Conservation (phyloP, 2,797 vertebrate genomes). For the Astyanax mexicanus region DNA sequence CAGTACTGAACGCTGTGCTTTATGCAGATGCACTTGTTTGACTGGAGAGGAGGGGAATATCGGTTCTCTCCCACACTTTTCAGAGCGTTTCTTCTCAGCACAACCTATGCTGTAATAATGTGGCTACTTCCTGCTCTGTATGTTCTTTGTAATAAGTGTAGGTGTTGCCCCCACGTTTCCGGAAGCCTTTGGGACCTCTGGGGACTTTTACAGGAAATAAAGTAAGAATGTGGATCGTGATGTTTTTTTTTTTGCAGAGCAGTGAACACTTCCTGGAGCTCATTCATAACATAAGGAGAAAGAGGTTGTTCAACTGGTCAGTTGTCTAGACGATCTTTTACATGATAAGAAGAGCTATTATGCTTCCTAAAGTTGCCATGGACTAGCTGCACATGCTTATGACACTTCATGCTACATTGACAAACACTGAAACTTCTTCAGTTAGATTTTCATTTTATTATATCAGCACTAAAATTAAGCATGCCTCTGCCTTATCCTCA, state of each 20-base stretch:
- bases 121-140: constrained; percentile 30
- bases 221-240: constrained; percentile 25
- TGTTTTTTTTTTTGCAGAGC: background rate
- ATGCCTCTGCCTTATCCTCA: too few relatives aligned
- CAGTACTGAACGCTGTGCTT: background rate
- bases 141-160: constrained; percentile 41
- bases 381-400: too few relatives aligned
- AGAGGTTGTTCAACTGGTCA: background rate
- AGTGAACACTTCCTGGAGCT: constrained; percentile 28
- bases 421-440: too few relatives aligned
- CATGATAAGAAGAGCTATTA: background rate
- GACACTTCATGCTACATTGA: too few relatives aligned
- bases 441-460: too few relatives aligned
- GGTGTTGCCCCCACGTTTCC: constrained; percentile 10
- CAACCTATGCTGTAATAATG: background rate
- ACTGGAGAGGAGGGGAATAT: background rate
- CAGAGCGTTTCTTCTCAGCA: background rate
- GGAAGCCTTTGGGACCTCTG: constrained; percentile 3
- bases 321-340: background rate
- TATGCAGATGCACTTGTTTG: constrained; percentile 12
- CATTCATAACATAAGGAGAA: background rate
- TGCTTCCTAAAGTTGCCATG: too few relatives aligned
- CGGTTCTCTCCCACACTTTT: background rate
- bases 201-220: constrained; percentile 30
- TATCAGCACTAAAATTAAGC: too few relatives aligned